A percentile compares a stretch with the other conserved stretches of the same genome.
phyloP scores from a whole-genome alignment of 2,797 vertebrate species.

The Acanthurus lineatus region DNA sequence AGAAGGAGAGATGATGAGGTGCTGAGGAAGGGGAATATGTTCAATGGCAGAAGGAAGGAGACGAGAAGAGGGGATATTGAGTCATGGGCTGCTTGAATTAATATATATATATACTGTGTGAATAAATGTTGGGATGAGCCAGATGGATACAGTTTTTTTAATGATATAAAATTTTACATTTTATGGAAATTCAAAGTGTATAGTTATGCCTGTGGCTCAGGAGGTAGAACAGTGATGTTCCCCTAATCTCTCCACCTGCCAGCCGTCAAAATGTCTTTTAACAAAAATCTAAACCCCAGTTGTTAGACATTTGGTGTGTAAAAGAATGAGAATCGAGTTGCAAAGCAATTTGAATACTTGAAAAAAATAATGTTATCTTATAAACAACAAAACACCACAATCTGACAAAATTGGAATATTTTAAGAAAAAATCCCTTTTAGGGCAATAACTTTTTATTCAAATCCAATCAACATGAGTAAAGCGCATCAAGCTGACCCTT shows the following conservation, averaged over 20 bases:
- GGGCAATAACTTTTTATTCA: background rate
- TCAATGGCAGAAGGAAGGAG: slow-evolving; percentile 21
- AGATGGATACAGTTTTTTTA: background rate
- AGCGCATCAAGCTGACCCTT: background rate
- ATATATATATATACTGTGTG: slow-evolving; percentile 10
- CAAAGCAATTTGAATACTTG: background rate
- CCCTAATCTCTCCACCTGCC: background rate
- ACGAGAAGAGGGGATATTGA: slow-evolving; percentile 14
- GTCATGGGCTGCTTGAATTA: slow-evolving; percentile 17
- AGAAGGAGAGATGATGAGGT: slow-evolving; percentile 60
- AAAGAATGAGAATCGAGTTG: background rate
- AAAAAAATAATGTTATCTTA: no score
- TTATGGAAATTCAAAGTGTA: background rate
- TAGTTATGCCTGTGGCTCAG: background rate
- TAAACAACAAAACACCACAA: background rate
- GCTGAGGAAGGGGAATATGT: slow-evolving; percentile 52
- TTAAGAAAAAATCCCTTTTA: background rate
- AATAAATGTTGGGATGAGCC: background rate
- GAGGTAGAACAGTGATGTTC: background rate
- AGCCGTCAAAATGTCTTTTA: background rate
- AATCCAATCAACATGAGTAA: background rate
- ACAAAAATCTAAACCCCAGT: background rate
- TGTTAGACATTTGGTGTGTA: background rate
- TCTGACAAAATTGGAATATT: background rate
- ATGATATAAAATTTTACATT: slow-evolving; percentile 5